phyloP scores from a whole-genome alignment of 1,140 invertebrate species.

The Oryzaephilus surinamensis region DNA sequence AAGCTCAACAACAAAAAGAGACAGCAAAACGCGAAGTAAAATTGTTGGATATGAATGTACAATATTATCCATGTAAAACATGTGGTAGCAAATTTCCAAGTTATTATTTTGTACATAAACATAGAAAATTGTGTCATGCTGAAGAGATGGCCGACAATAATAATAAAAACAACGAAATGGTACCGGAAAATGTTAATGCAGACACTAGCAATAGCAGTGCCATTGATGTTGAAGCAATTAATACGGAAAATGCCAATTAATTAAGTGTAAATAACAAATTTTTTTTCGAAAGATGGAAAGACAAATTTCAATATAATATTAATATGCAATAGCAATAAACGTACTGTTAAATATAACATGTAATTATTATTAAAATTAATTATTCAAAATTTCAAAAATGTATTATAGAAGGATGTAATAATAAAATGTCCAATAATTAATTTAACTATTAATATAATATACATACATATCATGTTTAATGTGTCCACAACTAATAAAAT shows the following conservation, averaged over 20 bases:
- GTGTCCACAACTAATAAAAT: background rate
- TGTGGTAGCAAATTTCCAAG: constrained; percentile 86
- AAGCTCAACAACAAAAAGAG: constrained; percentile 16
- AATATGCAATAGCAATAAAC: too few relatives aligned
- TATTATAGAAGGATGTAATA: background rate
- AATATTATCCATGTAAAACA: constrained; percentile 86
- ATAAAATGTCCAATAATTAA: background rate
- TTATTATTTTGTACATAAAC: constrained; percentile 89
- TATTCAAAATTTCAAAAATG: too few relatives aligned
- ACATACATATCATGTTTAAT: constrained; percentile 1
- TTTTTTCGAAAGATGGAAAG: too few relatives aligned
- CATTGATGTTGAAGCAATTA: constrained; percentile 29
- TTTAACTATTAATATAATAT: constrained; percentile 3
- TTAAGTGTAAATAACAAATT: constrained; percentile 3
- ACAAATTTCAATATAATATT: too few relatives aligned
- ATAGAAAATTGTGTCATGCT: constrained; percentile 72
- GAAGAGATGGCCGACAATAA: constrained; percentile 41
- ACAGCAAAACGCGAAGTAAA: constrained; percentile 45
- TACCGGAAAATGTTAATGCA: constrained; percentile 15
- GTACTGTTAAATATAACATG: too few relatives aligned
- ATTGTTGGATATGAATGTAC: constrained; percentile 66
- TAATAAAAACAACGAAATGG: constrained; percentile 31
- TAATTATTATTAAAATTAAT: too few relatives aligned
- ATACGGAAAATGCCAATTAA: constrained; percentile 14
- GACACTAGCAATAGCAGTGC: constrained; percentile 19